Evolutionary conservation across 2,113 vertebrate genomes (phyloP).

Genomic region (Nyctibius bracteatus): DNA sequence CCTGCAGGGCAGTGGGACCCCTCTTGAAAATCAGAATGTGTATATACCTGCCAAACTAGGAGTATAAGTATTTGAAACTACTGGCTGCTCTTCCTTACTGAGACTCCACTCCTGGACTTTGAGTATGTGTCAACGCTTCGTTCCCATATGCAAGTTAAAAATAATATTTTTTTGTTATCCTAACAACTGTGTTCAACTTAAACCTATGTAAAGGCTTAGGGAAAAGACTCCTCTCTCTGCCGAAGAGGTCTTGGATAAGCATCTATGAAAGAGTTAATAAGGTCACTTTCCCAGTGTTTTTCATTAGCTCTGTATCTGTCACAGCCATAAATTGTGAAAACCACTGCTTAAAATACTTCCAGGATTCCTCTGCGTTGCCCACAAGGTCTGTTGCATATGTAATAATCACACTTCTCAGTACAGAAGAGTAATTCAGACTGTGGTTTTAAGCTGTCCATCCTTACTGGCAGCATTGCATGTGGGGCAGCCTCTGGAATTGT

Average conservation of each 20-base stretch:
- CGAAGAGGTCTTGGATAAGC: not conserved
- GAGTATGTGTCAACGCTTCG: not conserved
- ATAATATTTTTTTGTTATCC: not conserved
- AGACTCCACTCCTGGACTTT: not conserved
- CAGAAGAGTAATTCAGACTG: not conserved
- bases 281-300: not conserved
- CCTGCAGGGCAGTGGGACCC: not conserved
- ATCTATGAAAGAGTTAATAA: not conserved
- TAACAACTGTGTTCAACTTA: not conserved
- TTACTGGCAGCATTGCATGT: not conserved
- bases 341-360: slow-evolving; percentile 8
- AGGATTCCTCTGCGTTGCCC: not conserved
- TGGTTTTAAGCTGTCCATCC: not conserved
- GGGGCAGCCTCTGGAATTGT: not conserved
- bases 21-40: not conserved
- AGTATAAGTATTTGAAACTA: not conserved
- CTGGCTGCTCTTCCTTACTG: not conserved
- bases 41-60: not conserved
- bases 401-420: not conserved
- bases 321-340: slow-evolving; percentile 25
- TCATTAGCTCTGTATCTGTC: slow-evolving; percentile 1
- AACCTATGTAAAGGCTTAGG: not conserved
- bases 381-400: not conserved
- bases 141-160: not conserved
- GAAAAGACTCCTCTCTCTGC: not conserved